Evolutionary conservation across 2,888 invertebrate species (phyloP), one percentile per base, ranked within the genome.

Genomic region (Drosophila testacea): DNA sequence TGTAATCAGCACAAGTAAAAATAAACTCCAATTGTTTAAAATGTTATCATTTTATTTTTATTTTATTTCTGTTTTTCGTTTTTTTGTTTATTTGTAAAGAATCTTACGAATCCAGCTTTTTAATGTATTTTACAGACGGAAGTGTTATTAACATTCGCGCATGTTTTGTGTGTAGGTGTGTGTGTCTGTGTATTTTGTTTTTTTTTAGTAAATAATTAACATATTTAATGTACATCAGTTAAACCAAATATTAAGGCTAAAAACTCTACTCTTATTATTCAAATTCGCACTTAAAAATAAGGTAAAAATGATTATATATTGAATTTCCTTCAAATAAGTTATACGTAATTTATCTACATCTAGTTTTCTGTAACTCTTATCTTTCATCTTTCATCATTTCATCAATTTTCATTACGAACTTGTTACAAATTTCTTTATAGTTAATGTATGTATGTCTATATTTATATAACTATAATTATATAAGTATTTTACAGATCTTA

Each of bases 211-310:
- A 86, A 83, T 86, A 83, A 81, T 83, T 83, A 84, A 83, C 84
- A 76, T 87, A 80, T 80, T 87, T 70, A 83, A 83, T 82, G 80
- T 86, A 86, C 86, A 86, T 83, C 83, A 86, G 83, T 86, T 83
- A 72, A 86, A 83, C 81, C 81, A 84, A 83, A 60, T 69, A 69
- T 73, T 83, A 87, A 54, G 67, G 65, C 75, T 80, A 78, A 73
- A 79, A 82, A 80, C 79, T 60, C 77, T 83, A 83, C 56, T 48
- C 69, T 79, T 81, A 79, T 57, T 69, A 72, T 81, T 79, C 70
- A 83, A 83, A 81, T 86, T 83, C 70, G 61, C 83, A 66, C 83
- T 83, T 86, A 86, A 62, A 83, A 83, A 73, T 71, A 77, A 85
- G 68, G 67, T 73, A 83, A 78, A 83, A 86, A 85, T 80, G 3